Evolutionary conservation across 2,113 vertebrate genomes (phyloP).

Genomic region (Nothoprocta perdicaria): DNA sequence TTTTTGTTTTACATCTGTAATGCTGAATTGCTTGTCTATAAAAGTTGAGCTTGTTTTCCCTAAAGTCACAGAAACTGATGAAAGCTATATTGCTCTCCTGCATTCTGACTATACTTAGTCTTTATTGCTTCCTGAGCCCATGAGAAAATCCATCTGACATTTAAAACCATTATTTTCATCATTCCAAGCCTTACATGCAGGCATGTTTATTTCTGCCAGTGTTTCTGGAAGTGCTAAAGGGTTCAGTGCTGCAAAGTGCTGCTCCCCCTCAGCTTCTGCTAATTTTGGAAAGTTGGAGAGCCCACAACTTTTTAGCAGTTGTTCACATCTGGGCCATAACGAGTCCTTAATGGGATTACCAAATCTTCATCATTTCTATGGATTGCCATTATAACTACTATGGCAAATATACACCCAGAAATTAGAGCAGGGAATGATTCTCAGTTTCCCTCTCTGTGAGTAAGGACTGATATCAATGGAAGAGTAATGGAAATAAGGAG

Average conservation of each 20-base stretch:
- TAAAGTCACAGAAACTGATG: slow-evolving; percentile 48
- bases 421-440: not conserved
- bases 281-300: not conserved
- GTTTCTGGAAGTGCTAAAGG: not conserved
- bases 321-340: not conserved
- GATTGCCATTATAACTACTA: not conserved
- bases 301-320: not conserved
- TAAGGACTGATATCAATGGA: not conserved
- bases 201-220: not conserved
- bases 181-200: not conserved
- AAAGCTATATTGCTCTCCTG: slow-evolving; percentile 55
- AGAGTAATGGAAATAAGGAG: not conserved
- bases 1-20: not conserved
- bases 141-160: slow-evolving; percentile 42
- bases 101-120: slow-evolving; percentile 36
- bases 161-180: slow-evolving; percentile 41
- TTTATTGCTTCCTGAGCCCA: slow-evolving; percentile 62
- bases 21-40: not conserved
- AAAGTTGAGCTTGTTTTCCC: slow-evolving; percentile 35
- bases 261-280: not conserved
- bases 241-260: not conserved
- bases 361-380: not conserved
- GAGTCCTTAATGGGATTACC: not conserved
- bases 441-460: not conserved
- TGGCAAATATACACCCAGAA: not conserved